Percentiles rank a stretch among this genome's conserved stretches.
phyloP scores from a whole-genome alignment of 1,140 invertebrate genomes.

The Agraylea sexmaculata region DNA sequence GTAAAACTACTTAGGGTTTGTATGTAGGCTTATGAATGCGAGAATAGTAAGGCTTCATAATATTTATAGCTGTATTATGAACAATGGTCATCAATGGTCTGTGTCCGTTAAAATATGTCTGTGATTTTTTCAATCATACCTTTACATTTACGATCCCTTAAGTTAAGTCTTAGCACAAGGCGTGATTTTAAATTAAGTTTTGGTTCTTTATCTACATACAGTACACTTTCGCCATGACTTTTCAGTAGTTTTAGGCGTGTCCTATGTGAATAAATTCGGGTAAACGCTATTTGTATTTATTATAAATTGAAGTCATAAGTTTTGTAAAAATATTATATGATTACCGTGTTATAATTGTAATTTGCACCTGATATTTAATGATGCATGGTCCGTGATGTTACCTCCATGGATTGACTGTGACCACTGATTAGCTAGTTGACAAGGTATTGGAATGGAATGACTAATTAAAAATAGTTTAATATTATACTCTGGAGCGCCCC shows the following conservation, averaged over 20 bases:
- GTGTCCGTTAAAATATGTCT: conserved; percentile 44
- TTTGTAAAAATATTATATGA: conserved; percentile 31
- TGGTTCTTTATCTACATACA: too few relatives aligned
- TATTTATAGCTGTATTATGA: conserved; percentile 24
- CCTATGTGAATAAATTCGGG: too few relatives aligned
- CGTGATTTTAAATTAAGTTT: conserved; percentile 43
- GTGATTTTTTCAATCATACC: conserved; percentile 47
- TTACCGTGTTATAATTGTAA: conserved; percentile 25
- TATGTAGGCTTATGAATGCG: conserved; percentile 37
- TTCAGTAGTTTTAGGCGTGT: too few relatives aligned
- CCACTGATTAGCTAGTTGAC: conserved; percentile 8
- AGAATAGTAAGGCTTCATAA: conserved; percentile 29
- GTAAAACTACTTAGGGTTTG: conserved; percentile 43
- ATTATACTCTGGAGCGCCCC: too few relatives aligned
- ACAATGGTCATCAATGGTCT: conserved; percentile 35
- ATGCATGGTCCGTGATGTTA: conserved; percentile 18
- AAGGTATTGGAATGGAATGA: background rate
- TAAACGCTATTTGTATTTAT: too few relatives aligned
- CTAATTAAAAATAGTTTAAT: too few relatives aligned
- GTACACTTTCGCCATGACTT: too few relatives aligned
- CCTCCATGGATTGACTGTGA: conserved; percentile 18
- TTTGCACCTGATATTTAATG: conserved; percentile 15
- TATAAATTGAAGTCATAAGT: conserved; percentile 38
- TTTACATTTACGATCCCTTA: conserved; percentile 43
- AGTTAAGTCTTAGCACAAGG: conserved; percentile 44